These are phyloP conservation scores for Empidonax alnorum DNA, from an alignment of 2,113 vertebrate genomes.

Conservation along the genomic window DNA sequence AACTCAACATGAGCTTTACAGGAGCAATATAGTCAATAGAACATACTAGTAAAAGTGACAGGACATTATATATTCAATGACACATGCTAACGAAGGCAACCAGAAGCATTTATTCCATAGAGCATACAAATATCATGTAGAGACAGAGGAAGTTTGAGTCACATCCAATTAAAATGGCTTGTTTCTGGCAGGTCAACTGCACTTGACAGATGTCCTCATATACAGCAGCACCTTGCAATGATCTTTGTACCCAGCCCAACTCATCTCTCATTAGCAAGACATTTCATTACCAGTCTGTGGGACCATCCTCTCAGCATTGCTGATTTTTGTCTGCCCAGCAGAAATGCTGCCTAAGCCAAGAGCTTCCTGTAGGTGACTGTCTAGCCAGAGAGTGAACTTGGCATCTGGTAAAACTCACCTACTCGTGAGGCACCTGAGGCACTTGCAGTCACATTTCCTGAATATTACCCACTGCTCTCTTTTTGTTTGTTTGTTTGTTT, in stretches of 20 bases:
- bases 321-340: constrained; percentile 51
- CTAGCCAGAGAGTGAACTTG: constrained; percentile 39
- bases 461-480: background rate
- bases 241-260: constrained; percentile 59
- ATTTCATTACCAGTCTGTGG: constrained; percentile 59
- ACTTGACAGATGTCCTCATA: constrained; percentile 64
- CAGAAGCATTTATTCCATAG: constrained; percentile 44
- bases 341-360: constrained; percentile 29
- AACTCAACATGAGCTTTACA: constrained; percentile 52
- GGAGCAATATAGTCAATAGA: constrained; percentile 37
- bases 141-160: constrained; percentile 41
- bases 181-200: constrained; percentile 48
- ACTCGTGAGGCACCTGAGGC: background rate
- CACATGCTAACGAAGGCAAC: constrained; percentile 45
- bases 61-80: constrained; percentile 59
- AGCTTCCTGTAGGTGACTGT: constrained; percentile 44
- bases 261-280: constrained; percentile 56
- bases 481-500: background rate
- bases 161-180: constrained; percentile 44
- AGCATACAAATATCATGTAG: constrained; percentile 41
- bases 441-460: background rate
- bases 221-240: constrained; percentile 53
- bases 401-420: background rate
- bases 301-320: constrained; percentile 35
- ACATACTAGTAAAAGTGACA: constrained; percentile 54